Percentiles rank a stretch among this genome's conserved stretches.
phyloP scores from a whole-genome alignment of 2,888 invertebrate species.

The Eulithis prunata region DNA sequence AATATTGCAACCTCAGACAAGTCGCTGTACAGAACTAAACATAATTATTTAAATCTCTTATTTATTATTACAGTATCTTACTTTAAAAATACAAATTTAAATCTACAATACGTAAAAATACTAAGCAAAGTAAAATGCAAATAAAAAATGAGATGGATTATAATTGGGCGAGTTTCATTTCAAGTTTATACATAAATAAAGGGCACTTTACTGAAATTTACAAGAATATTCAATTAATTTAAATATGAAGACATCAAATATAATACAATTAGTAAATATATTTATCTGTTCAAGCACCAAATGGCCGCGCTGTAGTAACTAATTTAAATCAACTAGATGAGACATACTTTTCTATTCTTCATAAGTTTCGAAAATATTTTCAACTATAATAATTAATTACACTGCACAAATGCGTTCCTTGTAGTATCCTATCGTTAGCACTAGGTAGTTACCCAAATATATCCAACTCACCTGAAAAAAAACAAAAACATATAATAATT shows the following conservation, averaged over 20 bases:
- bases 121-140: constrained; percentile 71
- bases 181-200: constrained; percentile 40
- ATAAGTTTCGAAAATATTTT: constrained; percentile 58
- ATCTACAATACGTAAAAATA: constrained; percentile 58
- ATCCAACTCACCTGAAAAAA: constrained; percentile 70
- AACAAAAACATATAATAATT: too few relatives aligned
- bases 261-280: constrained; percentile 31
- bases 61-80: constrained; percentile 59
- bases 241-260: constrained; percentile 30
- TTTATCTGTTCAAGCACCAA: constrained; percentile 63
- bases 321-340: constrained; percentile 35
- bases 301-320: constrained; percentile 38
- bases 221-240: constrained; percentile 30
- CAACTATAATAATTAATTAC: constrained; percentile 41
- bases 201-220: constrained; percentile 36
- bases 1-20: constrained; percentile 60
- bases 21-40: constrained; percentile 59
- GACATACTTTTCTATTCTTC: constrained; percentile 50
- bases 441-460: constrained; percentile 62
- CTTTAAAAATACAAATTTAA: constrained; percentile 60
- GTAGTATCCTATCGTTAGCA: constrained; percentile 50
- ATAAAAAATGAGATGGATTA: constrained; percentile 66
- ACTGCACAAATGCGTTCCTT: constrained; percentile 50
- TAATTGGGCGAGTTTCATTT: constrained; percentile 60
- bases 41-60: constrained; percentile 61